Conservation (phyloP, 2,113 vertebrate genomes). For the Isurus oxyrinchus region DNA sequence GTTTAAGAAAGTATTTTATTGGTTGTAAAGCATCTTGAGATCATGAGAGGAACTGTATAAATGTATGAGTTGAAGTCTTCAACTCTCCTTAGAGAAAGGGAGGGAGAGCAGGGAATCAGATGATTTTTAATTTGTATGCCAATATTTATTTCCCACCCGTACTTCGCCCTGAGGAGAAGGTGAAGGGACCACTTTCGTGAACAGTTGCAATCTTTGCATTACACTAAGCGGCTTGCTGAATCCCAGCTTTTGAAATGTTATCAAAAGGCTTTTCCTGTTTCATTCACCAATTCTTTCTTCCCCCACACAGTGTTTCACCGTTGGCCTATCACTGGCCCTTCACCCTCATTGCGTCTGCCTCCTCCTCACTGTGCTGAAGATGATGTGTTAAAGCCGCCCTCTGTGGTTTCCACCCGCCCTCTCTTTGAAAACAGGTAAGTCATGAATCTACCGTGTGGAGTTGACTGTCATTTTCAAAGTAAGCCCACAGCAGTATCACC, state of each 20-base stretch:
- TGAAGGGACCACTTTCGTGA: neutral
- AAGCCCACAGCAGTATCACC: neutral
- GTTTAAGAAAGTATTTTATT: neutral
- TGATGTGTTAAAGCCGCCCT: neutral
- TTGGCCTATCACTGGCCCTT: neutral
- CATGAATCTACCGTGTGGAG: neutral
- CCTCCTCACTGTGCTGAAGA: neutral
- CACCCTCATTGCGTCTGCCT: neutral
- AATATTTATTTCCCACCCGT: too few relatives aligned
- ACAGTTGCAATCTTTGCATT: neutral
- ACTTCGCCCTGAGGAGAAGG: neutral
- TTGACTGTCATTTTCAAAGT: neutral
- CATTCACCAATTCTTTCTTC: neutral
- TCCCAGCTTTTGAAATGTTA: neutral
- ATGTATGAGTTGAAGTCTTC: neutral
- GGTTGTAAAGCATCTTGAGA: neutral
- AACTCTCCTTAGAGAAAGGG: neutral
- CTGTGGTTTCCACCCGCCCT: too few relatives aligned
- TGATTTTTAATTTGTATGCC: too few relatives aligned
- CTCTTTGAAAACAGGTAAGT: slow-evolving; percentile 7
- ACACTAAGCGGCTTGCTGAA: neutral
- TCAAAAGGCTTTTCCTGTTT: neutral
- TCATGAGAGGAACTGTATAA: neutral
- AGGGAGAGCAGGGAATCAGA: neutral
- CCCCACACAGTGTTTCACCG: neutral